Conservation (phyloP, 2,888 invertebrate species). For the Meiosimyza platycephala region DNA sequence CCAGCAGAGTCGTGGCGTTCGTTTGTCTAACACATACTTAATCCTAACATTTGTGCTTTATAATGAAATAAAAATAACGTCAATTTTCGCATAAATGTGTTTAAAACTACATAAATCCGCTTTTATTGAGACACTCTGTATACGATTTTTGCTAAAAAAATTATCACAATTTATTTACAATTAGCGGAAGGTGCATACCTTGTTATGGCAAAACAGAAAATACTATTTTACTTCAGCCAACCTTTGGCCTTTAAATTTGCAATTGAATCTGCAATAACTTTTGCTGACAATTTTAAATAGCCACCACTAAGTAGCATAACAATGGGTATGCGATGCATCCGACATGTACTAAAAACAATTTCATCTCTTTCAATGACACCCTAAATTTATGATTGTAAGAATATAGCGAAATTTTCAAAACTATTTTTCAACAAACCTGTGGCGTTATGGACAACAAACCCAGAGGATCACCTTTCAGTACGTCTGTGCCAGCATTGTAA, state of each 20-base stretch:
- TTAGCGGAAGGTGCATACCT: too few species aligned
- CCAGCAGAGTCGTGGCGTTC: too few species aligned
- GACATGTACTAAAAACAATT: conserved; percentile 81
- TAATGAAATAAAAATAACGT: too few species aligned
- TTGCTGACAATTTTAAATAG: conserved; percentile 81
- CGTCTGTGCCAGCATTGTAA: conserved; percentile 95
- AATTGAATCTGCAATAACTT: conserved; percentile 87
- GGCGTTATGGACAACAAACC: conserved; percentile 79
- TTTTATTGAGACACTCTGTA: too few species aligned
- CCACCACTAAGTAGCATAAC: conserved; percentile 92
- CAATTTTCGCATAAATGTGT: too few species aligned
- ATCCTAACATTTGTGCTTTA: too few species aligned
- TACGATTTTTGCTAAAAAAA: too few species aligned
- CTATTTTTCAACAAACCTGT: conserved; percentile 68
- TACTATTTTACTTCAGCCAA: conserved; percentile 64
- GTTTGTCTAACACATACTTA: too few species aligned
- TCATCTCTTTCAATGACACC: conserved; percentile 89
- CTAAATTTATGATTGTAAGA: conserved; percentile 62
- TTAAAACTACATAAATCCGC: too few species aligned
- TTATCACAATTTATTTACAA: too few species aligned
- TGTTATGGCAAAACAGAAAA: too few species aligned
- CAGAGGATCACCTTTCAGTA: conserved; percentile 81
- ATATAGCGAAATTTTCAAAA: conserved; percentile 5
- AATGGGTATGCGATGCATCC: conserved; percentile 75
- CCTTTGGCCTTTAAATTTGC: conserved; percentile 77